A percentile compares a stretch with the other conserved stretches of the same genome.
phyloP scores from a whole-genome alignment of 2,888 invertebrate genomes.

The Xylophagus ater region DNA sequence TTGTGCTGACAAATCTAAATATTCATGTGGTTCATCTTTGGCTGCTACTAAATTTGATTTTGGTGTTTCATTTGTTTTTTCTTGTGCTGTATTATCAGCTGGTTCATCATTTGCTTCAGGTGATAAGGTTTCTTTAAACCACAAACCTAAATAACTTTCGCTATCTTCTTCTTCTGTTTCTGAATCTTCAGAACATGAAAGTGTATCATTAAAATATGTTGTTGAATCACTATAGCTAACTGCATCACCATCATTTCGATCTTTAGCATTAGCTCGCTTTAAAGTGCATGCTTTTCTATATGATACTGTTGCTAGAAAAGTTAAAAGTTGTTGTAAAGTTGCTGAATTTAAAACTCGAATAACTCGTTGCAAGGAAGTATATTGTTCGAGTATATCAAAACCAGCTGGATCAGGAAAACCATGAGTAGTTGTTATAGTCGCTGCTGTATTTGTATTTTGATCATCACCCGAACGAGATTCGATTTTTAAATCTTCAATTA shows the following conservation, averaged over 20 bases:
- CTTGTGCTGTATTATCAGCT: slow-evolving; percentile 45
- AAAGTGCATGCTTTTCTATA: slow-evolving; percentile 83
- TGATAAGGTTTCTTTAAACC: slow-evolving; percentile 89
- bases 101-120: slow-evolving; percentile 49
- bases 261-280: slow-evolving; percentile 66
- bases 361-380: slow-evolving; percentile 40
- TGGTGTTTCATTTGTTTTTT: slow-evolving; percentile 44
- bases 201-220: slow-evolving; percentile 91
- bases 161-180: slow-evolving; percentile 72
- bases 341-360: slow-evolving; percentile 42
- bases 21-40: slow-evolving; percentile 73
- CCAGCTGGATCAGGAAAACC: slow-evolving; percentile 31
- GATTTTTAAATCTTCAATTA: slow-evolving; percentile 37
- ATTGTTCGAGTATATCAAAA: slow-evolving; percentile 39
- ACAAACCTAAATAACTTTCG: slow-evolving; percentile 53
- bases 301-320: slow-evolving; percentile 77
- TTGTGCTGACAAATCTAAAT: slow-evolving; percentile 74
- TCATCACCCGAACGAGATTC: slow-evolving; percentile 32
- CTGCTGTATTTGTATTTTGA: slow-evolving; percentile 12
- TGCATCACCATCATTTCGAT: slow-evolving; percentile 68
- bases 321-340: slow-evolving; percentile 54
- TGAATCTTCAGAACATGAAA: slow-evolving; percentile 83
- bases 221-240: slow-evolving; percentile 83
- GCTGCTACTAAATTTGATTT: slow-evolving; percentile 53
- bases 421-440: not conserved